These are phyloP conservation scores for Drosophila paulistorum DNA, from an alignment of 1,140 invertebrate species.

Conservation along the genomic window DNA sequence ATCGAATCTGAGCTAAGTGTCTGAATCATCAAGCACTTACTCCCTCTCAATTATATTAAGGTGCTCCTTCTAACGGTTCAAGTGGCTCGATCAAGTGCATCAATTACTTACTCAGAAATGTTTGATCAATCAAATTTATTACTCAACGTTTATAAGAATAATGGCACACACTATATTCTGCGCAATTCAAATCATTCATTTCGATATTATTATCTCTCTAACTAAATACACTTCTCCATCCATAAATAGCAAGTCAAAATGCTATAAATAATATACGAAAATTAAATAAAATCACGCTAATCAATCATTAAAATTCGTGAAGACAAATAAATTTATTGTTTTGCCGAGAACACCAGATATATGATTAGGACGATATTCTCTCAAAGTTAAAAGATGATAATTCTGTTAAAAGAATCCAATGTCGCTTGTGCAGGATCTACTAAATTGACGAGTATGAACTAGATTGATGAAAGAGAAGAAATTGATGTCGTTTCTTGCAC, in stretches of 20 bases:
- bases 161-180: background rate
- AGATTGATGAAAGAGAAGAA: too few relatives aligned
- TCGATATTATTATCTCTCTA: too few relatives aligned
- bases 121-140: constrained; percentile 5
- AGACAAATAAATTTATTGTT: background rate
- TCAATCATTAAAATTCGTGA: background rate
- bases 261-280: background rate
- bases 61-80: background rate
- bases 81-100: background rate
- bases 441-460: too few relatives aligned
- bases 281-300: background rate
- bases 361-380: background rate
- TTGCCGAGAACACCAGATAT: background rate
- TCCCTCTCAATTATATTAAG: background rate
- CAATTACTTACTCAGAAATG: constrained; percentile 4
- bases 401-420: too few relatives aligned
- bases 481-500: too few relatives aligned
- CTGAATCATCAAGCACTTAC: background rate
- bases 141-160: background rate
- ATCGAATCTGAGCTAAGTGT: background rate
- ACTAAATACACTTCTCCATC: too few relatives aligned
- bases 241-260: too few relatives aligned
- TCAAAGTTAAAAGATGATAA: too few relatives aligned
- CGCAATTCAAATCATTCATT: background rate
- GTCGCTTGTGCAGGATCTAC: too few relatives aligned